Evolutionary conservation across 2,113 vertebrate genomes (phyloP).

Genomic region (Fukomys damarensis): DNA sequence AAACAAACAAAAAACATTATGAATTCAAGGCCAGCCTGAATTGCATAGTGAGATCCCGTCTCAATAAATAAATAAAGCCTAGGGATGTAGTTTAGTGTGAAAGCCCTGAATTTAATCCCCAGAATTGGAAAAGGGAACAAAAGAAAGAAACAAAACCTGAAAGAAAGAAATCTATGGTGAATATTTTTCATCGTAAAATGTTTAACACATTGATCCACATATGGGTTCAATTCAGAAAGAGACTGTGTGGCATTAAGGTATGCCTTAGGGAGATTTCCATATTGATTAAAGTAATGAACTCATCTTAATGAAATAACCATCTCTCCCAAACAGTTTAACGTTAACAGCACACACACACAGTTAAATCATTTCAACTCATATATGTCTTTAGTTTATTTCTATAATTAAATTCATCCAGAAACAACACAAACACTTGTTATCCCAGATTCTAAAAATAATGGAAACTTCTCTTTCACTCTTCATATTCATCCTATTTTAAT

Average conservation of each 20-base stretch:
- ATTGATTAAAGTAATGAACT: conserved; percentile 41
- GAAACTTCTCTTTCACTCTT: neutral
- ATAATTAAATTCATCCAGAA: conserved; percentile 57
- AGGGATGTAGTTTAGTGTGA: too few species aligned
- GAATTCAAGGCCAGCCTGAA: too few species aligned
- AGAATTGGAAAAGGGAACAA: neutral
- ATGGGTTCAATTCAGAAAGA: conserved; percentile 36
- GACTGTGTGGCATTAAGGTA: conserved; percentile 1
- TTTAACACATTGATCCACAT: conserved; percentile 10
- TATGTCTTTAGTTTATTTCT: conserved; percentile 42
- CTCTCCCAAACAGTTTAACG: neutral
- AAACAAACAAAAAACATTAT: too few species aligned
- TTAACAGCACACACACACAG: neutral
- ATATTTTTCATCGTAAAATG: neutral
- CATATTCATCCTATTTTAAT: too few species aligned
- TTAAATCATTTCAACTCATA: conserved; percentile 5
- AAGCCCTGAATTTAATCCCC: too few species aligned
- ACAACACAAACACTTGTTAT: conserved; percentile 10
- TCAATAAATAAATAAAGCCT: too few species aligned
- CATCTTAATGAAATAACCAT: conserved; percentile 26
- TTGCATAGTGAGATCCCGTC: too few species aligned
- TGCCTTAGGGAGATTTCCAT: neutral
- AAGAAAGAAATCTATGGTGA: neutral
- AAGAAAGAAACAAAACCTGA: neutral
- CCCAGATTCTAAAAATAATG: conserved; percentile 23